A percentile compares a stretch with the other conserved stretches of the same genome.
Evolutionary conservation across 2,888 invertebrate species (phyloP).

Genomic region (Acleris cristana): DNA sequence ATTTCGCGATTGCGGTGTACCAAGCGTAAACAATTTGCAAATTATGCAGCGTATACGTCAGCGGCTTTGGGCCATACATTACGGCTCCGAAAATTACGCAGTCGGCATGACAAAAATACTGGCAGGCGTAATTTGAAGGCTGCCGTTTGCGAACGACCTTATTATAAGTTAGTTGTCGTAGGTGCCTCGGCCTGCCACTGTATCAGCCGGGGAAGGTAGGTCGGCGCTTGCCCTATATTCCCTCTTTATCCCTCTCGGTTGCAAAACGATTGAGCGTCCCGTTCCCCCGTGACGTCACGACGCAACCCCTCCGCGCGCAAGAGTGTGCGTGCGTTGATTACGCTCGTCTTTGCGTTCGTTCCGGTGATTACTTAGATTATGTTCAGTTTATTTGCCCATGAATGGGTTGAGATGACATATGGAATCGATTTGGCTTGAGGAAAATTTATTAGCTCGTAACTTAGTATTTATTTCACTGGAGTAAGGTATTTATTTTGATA

Average conservation of each 20-base stretch:
- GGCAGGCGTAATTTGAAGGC: slow-evolving; percentile 49
- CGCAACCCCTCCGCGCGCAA: slow-evolving; percentile 59
- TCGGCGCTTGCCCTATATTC: slow-evolving; percentile 82
- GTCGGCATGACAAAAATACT: slow-evolving; percentile 46
- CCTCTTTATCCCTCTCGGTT: slow-evolving; percentile 53
- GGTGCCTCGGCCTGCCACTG: slow-evolving; percentile 52
- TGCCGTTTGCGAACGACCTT: slow-evolving; percentile 52
- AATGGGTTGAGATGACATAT: slow-evolving; percentile 21
- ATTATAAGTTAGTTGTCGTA: slow-evolving; percentile 64
- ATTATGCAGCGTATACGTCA: neutral
- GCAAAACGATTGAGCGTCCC: slow-evolving; percentile 50
- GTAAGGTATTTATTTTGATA: neutral
- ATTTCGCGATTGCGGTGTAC: slow-evolving; percentile 18
- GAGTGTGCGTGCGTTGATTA: slow-evolving; percentile 64
- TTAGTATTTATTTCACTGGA: neutral
- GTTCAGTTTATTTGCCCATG: slow-evolving; percentile 55
- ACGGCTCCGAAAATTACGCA: slow-evolving; percentile 39
- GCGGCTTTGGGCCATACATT: slow-evolving; percentile 13
- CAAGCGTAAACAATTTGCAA: slow-evolving; percentile 10
- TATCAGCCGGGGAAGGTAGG: slow-evolving; percentile 71
- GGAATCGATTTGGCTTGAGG: slow-evolving; percentile 12
- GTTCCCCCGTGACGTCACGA: slow-evolving; percentile 75
- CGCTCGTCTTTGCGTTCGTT: slow-evolving; percentile 49
- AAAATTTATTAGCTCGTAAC: neutral
- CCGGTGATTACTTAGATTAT: slow-evolving; percentile 48